Percentiles rank a stretch among this genome's conserved stretches.
Evolutionary conservation across 2,113 vertebrate species (phyloP).

Genomic region (Leucopsar rothschildi): DNA sequence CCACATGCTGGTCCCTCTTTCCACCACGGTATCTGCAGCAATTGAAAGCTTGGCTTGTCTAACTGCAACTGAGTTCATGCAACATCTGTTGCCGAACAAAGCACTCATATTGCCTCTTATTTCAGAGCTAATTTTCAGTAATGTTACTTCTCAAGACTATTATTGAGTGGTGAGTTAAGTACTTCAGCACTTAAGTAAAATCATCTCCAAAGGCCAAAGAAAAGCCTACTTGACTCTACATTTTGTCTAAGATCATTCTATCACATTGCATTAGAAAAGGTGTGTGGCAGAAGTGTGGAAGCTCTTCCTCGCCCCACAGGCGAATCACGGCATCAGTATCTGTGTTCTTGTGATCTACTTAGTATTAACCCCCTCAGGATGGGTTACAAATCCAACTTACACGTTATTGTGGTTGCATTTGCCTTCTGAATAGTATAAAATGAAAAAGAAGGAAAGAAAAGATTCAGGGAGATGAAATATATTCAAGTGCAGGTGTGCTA

Average conservation of each 20-base stretch:
- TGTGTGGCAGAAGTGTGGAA: neutral
- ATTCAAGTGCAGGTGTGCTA: neutral
- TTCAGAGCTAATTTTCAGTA: neutral
- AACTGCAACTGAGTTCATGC: neutral
- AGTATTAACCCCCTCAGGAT: rapidly evolving
- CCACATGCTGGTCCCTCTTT: neutral
- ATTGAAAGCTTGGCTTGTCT: neutral
- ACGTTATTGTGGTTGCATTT: neutral
- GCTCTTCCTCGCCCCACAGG: neutral
- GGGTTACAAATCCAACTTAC: neutral
- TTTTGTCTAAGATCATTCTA: neutral
- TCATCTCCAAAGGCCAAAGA: neutral
- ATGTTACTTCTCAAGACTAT: neutral
- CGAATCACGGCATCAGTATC: too few relatives aligned
- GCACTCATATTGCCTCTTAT: neutral
- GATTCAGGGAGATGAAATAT: neutral
- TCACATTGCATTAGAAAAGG: neutral
- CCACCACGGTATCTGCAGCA: neutral
- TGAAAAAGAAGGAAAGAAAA: neutral
- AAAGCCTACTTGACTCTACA: neutral
- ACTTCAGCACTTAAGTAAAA: neutral
- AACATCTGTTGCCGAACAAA: neutral
- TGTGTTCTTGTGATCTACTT: neutral
- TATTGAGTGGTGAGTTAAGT: neutral
- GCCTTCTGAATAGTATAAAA: neutral